A percentile compares a stretch with the other conserved stretches of the same genome.
Conservation (phyloP, 1,140 invertebrate genomes). For the Asbolus verrucosus region DNA sequence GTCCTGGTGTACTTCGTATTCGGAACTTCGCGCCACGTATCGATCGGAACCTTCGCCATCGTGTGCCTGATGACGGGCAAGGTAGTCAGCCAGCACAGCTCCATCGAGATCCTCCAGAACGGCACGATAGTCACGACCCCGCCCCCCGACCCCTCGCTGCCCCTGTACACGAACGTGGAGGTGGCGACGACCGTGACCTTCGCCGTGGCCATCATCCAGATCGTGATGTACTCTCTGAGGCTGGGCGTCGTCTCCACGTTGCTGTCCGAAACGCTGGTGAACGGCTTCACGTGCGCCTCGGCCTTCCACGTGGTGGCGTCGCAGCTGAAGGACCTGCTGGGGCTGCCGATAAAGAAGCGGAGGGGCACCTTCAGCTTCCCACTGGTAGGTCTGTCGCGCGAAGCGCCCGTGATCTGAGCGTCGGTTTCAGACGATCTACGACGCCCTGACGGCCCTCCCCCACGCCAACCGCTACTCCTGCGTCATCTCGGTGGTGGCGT, state of each 20-base stretch:
- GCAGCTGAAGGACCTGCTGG: conserved; percentile 90
- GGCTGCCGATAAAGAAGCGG: conserved; percentile 73
- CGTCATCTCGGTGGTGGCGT: conserved; percentile 76
- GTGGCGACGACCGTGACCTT: conserved; percentile 77
- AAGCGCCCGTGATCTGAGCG: no score
- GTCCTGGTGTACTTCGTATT: conserved; percentile 90
- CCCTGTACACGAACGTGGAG: conserved; percentile 68
- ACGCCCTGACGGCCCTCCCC: conserved; percentile 73
- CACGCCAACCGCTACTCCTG: conserved; percentile 75
- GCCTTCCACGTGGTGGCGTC: conserved; percentile 90
- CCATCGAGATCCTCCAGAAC: conserved; percentile 54
- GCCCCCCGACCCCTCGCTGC: background rate
- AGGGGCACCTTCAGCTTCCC: conserved; percentile 79
- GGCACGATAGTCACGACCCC: conserved; percentile 51
- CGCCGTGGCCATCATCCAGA: conserved; percentile 76
- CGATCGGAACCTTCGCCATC: conserved; percentile 93
- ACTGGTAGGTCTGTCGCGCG: no score
- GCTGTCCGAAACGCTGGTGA: conserved; percentile 90
- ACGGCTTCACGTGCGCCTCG: conserved; percentile 91
- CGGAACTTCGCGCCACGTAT: conserved; percentile 92
- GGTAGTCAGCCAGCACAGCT: conserved; percentile 70
- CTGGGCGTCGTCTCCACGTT: conserved; percentile 87
- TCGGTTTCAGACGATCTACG: conserved; percentile 79
- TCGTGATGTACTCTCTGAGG: conserved; percentile 83
- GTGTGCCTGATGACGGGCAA: conserved; percentile 92